Conservation (phyloP, 2,113 vertebrate species). For the Ploceus nigricollis region DNA sequence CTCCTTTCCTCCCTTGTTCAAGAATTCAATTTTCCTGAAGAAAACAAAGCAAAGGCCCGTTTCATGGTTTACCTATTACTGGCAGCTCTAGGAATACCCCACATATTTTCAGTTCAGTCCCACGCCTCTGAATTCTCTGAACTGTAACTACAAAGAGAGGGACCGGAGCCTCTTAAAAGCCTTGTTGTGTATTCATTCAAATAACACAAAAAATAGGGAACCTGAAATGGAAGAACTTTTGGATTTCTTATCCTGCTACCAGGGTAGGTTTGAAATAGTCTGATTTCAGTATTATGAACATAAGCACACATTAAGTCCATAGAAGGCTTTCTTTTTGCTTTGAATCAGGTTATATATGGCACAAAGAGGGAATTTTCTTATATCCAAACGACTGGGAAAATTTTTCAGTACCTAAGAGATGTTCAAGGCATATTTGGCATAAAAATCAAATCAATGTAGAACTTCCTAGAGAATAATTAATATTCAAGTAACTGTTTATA, state of each 20-base stretch:
- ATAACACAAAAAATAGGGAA: background rate
- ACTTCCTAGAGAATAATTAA: conserved; percentile 5
- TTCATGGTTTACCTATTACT: conserved; percentile 73
- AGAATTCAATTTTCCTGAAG: background rate
- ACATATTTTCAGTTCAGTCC: conserved; percentile 61
- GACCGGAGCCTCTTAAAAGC: background rate
- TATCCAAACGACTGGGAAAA: background rate
- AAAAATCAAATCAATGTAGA: background rate
- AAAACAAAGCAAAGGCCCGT: conserved; percentile 9
- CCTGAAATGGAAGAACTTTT: background rate
- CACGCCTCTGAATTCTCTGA: conserved; percentile 50
- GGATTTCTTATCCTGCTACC: background rate
- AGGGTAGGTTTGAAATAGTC: background rate
- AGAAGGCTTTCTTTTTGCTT: background rate
- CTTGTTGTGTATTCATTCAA: conserved; percentile 16
- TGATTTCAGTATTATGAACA: background rate
- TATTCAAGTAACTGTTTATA: background rate
- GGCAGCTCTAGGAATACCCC: conserved; percentile 46
- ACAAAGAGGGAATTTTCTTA: background rate
- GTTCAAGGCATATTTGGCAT: background rate
- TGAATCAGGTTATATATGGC: background rate
- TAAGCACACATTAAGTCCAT: background rate
- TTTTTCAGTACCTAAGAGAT: background rate
- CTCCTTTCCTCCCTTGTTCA: background rate
- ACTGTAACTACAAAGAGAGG: conserved; percentile 56